Evolutionary conservation across 2,888 invertebrate species (phyloP).

Genomic region (Bimastos eiseni): DNA sequence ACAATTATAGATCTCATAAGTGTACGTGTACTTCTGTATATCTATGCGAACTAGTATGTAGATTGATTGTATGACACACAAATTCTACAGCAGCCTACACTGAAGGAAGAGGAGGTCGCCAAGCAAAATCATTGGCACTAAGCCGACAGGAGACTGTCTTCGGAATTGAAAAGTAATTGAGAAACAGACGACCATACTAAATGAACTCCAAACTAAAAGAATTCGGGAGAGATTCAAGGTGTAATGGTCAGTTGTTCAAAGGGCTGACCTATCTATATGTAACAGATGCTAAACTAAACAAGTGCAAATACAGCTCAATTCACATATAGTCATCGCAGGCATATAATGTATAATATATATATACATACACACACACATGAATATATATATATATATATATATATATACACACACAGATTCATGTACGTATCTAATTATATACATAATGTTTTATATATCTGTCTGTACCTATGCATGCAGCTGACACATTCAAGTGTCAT

Average conservation of each 20-base stretch:
- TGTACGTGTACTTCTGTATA: not conserved
- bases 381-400: not conserved
- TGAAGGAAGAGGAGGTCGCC: not conserved
- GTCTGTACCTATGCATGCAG: not conserved
- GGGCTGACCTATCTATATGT: not conserved
- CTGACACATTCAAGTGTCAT: not conserved
- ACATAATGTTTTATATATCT: too few relatives aligned
- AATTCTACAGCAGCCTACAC: too few relatives aligned
- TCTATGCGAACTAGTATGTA: not conserved
- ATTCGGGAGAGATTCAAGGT: too few relatives aligned
- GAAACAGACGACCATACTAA: not conserved
- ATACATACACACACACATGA: not conserved
- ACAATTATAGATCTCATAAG: too few relatives aligned
- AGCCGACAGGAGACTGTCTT: not conserved
- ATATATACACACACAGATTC: not conserved
- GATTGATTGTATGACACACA: not conserved
- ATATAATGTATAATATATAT: not conserved
- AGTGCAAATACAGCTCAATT: not conserved
- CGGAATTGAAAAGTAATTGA: not conserved
- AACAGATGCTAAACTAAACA: not conserved
- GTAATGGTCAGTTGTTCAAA: not conserved
- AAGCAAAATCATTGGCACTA: not conserved
- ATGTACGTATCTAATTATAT: not conserved
- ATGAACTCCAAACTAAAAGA: not conserved
- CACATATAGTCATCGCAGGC: too few relatives aligned